Conservation (phyloP, 2,888 invertebrate genomes). For the Drosophila ezoana region DNA sequence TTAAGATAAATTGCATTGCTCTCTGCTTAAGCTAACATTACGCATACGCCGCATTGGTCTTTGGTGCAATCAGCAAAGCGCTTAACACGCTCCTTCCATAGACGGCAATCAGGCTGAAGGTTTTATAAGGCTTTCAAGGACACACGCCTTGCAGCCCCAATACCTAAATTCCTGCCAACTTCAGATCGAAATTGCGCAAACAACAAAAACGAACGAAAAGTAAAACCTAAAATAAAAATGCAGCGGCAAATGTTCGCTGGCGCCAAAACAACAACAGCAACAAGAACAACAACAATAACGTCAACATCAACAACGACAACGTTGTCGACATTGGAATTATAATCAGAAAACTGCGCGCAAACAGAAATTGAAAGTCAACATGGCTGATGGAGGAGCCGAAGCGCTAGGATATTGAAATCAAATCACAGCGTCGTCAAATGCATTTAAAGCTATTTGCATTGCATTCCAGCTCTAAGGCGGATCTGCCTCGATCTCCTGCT, state of each 20-base stretch:
- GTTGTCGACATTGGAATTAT: slow-evolving; percentile 61
- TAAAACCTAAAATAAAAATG: slow-evolving; percentile 16
- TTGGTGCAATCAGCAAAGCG: slow-evolving; percentile 27
- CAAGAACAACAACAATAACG: slow-evolving; percentile 1
- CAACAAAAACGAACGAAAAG: slow-evolving; percentile 1
- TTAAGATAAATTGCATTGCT: neutral
- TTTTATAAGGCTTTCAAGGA: slow-evolving; percentile 20
- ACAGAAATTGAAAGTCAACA: slow-evolving; percentile 79
- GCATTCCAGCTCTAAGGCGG: slow-evolving; percentile 49
- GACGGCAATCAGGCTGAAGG: slow-evolving; percentile 13
- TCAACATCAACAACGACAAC: slow-evolving; percentile 1
- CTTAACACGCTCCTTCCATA: neutral
- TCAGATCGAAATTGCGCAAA: slow-evolving; percentile 26
- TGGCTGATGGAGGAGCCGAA: neutral
- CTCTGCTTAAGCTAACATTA: neutral
- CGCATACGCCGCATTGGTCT: slow-evolving; percentile 35
- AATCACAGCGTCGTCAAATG: slow-evolving; percentile 76
- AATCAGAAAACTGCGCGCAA: slow-evolving; percentile 65
- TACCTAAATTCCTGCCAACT: slow-evolving; percentile 22
- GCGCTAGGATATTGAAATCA: slow-evolving; percentile 65
- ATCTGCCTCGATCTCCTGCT: neutral
- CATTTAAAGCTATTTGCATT: slow-evolving; percentile 78
- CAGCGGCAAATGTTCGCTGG: slow-evolving; percentile 22
- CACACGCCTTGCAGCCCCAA: slow-evolving; percentile 5
- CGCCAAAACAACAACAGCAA: slow-evolving; percentile 19